phyloP scores from a whole-genome alignment of 2,113 vertebrate genomes.

The Heterotilapia buettikoferi region DNA sequence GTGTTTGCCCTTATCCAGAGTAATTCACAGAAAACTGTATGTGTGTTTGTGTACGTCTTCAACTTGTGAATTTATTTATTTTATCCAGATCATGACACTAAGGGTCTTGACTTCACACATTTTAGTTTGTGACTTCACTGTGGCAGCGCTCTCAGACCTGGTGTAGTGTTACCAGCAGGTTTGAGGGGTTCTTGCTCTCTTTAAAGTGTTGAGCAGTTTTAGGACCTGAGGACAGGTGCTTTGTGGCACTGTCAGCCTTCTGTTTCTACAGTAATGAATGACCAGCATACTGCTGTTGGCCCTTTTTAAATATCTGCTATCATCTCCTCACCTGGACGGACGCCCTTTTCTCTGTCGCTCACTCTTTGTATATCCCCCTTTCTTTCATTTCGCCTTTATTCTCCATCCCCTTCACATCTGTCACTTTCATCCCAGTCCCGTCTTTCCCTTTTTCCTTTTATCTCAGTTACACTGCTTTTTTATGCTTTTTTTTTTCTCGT shows the following conservation, averaged over 20 bases:
- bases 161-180: constrained; percentile 44
- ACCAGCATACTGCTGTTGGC: constrained; percentile 28
- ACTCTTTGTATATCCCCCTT: constrained; percentile 8
- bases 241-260: constrained; percentile 56
- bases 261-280: constrained; percentile 49
- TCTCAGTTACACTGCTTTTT: neutral
- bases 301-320: constrained; percentile 41
- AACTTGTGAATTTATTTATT: neutral
- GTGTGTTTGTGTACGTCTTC: neutral
- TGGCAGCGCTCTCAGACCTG: neutral
- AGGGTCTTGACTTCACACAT: neutral
- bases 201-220: constrained; percentile 52
- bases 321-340: constrained; percentile 8
- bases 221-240: constrained; percentile 53
- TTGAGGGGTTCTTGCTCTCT: constrained; percentile 20
- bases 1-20: neutral
- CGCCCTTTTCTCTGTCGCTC: neutral
- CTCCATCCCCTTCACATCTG: neutral
- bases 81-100: neutral
- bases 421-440: neutral
- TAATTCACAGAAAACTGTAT: neutral
- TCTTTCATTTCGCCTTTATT: neutral
- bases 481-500: neutral
- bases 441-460: neutral
- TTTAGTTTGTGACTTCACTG: neutral